Base-by-base conservation (phyloP, 2,113 vertebrate genomes). In the Otus sunia region DNA sequence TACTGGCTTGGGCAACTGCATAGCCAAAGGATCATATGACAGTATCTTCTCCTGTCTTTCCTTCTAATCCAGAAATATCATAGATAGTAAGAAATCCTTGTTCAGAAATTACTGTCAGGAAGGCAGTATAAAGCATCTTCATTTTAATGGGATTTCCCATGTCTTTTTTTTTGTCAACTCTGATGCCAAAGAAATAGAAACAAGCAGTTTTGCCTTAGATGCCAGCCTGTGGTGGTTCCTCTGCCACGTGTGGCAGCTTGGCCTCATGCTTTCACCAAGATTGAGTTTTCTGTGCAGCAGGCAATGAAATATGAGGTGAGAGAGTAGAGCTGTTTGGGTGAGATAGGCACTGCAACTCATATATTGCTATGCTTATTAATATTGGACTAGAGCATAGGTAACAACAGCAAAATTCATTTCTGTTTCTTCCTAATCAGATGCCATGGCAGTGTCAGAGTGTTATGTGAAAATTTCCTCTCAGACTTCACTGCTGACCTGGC, bases 121-220 rank as follows among this genome's bases (percentile, higher is more conserved):
- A 84, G 29, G 22, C 13, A 86, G 23, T 36, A 26, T 34, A 56
- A 76, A 74, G 17, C 10, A 20, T 93, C 76, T 88, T 69, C 34
- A n/a, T 92, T 86, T 80, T 67, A 83, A 71, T 52, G n/a, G 62
- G 55, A 88, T 80, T 91, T 92, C 47, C 72, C 9, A 45, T 69
- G 82, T 69, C 45, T 77, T 90, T 8, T 71, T 88, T 88, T 86
- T 77, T 68, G n/a, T n/a, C 71, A 80, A 25, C 27, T 83, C 15
- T 37, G 22, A 62, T 1, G 5, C 49, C 13, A n/a, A 83, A 90
- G 22, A 73, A 68, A n/a, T 12, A 83, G 86, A 69, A 93, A 66
- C 4, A 53, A 86, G 32, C 2, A 15, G 13, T 27, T 79, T 73
- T 58, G 63, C 45, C 39, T 53, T 36, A 60, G 12, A 14, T 74